phyloP scores from a whole-genome alignment of 2,113 vertebrate genomes.

The Atractosteus spatula region DNA sequence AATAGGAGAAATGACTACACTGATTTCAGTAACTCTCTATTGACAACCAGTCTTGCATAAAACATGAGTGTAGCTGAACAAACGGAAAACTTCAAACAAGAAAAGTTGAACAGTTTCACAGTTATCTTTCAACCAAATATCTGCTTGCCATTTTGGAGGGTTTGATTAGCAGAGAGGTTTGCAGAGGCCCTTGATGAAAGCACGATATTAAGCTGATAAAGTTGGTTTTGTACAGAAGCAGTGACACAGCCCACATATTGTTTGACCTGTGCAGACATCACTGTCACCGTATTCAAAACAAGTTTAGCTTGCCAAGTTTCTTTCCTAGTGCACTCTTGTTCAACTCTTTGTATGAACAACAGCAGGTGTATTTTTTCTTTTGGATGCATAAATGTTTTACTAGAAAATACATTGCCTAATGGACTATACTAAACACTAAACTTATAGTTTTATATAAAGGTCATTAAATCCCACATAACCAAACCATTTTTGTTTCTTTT shows the following conservation, averaged over 20 bases:
- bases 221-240: neutral
- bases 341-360: conserved; percentile 30
- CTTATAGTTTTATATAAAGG: no score
- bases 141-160: neutral
- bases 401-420: no score
- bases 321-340: conserved; percentile 34
- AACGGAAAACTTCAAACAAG: conserved; percentile 10
- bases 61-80: neutral
- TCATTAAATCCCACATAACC: no score
- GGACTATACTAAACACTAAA: no score
- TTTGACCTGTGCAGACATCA: neutral
- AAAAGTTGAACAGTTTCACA: neutral
- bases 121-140: neutral
- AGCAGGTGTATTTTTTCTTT: conserved; percentile 30
- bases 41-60: neutral
- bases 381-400: conserved; percentile 3
- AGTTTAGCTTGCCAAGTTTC: conserved; percentile 16
- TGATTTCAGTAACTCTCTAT: conserved; percentile 11
- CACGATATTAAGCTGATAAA: neutral
- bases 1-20: conserved; percentile 12
- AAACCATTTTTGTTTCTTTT: no score
- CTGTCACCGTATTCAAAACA: conserved; percentile 8
- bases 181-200: neutral
- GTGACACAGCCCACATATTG: neutral
- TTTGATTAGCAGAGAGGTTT: neutral